Base-by-base conservation (phyloP, 2,113 vertebrate species). In the Microcebus tavaratra region DNA sequence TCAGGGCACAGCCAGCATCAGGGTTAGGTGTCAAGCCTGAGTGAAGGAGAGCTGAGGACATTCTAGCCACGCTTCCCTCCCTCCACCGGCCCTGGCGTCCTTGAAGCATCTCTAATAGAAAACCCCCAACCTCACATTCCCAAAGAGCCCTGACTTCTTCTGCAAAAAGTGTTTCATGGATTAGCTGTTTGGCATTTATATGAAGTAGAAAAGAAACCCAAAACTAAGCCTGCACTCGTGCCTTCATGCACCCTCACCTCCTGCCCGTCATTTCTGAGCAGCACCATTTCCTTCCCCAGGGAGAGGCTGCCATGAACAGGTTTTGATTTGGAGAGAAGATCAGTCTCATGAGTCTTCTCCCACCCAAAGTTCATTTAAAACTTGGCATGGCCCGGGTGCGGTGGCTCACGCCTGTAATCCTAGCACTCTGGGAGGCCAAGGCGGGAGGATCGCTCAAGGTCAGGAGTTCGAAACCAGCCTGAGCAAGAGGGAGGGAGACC, bases 121-220 rank as follows among this genome's bases (percentile, higher is more conserved):
- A 94, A 12, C 0, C 5, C 34, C 7, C 63, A 59, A 5, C 0
- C 18, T 36, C 13, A 67, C 18, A 67, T 45, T 73, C 67, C 36
- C 25, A 65, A 89, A 86, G 17, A 96, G 17, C 18, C 31, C 14
- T 86, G 73, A 50, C 48, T 78, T 42, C 34, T 70, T 59, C 17
- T 61, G 0, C n/a, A 23, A 36, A 94, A 94, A 14, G 75, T 0
- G 17, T 72, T 21, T 36, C 20, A 45, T 8, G 31, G 29, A 39
- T 29, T 63, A 89, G n/a, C 42, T 18, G 11, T 50, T 29, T 93
- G 42, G 31, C 53, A 70, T 73, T 70, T 50, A 21, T 4, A 17
- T 73, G 45, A 96, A 91, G 83, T 73, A 29, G 21, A 67, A 55
- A 81, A 87, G 23, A 23, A 75, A 96, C 95, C 53, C n/a, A 39